These are phyloP conservation scores for Onychomys arenicola DNA, from an alignment of 2,797 vertebrate species.

Conservation along the genomic window DNA sequence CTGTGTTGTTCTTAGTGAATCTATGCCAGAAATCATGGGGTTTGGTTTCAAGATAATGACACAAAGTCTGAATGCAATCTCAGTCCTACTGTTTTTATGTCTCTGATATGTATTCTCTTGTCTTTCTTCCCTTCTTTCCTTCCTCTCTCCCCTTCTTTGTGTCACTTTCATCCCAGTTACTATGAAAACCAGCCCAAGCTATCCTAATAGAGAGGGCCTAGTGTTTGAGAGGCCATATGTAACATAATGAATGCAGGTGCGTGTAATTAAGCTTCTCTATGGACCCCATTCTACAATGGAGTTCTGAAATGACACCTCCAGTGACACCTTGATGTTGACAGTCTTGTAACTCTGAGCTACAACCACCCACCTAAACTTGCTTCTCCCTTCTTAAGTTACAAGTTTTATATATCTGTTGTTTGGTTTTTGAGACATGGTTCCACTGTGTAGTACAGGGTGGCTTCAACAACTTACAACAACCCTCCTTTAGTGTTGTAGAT, in stretches of 20 bases:
- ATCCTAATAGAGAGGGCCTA: neutral
- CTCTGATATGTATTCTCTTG: too few relatives aligned
- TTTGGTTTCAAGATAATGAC: neutral
- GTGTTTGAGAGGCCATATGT: neutral
- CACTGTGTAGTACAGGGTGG: neutral
- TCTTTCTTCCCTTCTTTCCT: neutral
- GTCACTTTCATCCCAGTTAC: neutral
- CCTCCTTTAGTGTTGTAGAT: neutral
- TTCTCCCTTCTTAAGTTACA: neutral
- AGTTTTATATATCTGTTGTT: neutral
- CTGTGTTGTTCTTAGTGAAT: neutral
- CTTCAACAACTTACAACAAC: neutral
- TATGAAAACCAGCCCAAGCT: neutral
- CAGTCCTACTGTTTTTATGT: neutral
- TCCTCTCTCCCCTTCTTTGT: too few relatives aligned
- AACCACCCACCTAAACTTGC: neutral
- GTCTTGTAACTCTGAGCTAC: neutral
- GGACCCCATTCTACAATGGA: accelerated
- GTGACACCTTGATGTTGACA: neutral
- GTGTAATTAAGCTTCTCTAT: neutral
- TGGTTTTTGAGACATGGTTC: neutral
- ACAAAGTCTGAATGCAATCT: neutral
- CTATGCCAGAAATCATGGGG: neutral
- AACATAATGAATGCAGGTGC: neutral
- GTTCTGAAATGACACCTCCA: neutral